A percentile compares a stretch with the other conserved stretches of the same genome.
Evolutionary conservation across 2,113 vertebrate species (phyloP).

Genomic region (Polypterus senegalus): DNA sequence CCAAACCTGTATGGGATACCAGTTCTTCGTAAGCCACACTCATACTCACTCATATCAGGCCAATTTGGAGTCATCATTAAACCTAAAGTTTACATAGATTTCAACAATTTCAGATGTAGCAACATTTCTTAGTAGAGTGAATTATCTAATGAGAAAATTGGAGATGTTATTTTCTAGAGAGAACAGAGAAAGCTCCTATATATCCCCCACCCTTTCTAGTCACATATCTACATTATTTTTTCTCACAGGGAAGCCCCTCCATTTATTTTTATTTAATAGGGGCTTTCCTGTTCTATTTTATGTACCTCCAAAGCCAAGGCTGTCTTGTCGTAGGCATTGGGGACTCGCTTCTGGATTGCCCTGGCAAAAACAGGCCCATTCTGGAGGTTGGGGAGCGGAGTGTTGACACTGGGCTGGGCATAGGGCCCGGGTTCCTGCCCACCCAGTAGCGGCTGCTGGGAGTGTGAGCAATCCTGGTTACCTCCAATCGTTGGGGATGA

Average conservation of each 20-base stretch:
- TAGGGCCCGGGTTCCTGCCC: conserved; percentile 89
- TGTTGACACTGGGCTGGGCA: conserved; percentile 86
- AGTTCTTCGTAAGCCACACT: not conserved
- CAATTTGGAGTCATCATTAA: not conserved
- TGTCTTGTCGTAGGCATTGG: conserved; percentile 98
- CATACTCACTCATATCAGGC: too few relatives aligned
- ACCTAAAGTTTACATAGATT: not conserved
- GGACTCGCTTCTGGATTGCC: conserved; percentile 98
- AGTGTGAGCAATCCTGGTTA: conserved; percentile 69
- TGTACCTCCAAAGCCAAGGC: conserved; percentile 96
- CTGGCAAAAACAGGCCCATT: conserved; percentile 95
- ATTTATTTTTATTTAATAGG: not conserved
- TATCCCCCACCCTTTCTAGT: not conserved
- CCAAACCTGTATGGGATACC: not conserved
- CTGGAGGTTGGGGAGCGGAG: conserved; percentile 94
- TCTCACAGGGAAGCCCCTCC: not conserved
- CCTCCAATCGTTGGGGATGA: conserved; percentile 69
- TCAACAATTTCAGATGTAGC: not conserved
- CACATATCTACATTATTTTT: too few relatives aligned
- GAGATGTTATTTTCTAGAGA: not conserved
- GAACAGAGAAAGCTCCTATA: not conserved
- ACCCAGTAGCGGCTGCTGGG: conserved; percentile 70
- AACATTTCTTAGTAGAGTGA: too few relatives aligned
- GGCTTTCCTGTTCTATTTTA: conserved; percentile 15
- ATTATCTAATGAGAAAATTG: too few relatives aligned